phyloP scores from a whole-genome alignment of 64 coral and sea anemone species.

The Pocillopora verrucosa region DNA sequence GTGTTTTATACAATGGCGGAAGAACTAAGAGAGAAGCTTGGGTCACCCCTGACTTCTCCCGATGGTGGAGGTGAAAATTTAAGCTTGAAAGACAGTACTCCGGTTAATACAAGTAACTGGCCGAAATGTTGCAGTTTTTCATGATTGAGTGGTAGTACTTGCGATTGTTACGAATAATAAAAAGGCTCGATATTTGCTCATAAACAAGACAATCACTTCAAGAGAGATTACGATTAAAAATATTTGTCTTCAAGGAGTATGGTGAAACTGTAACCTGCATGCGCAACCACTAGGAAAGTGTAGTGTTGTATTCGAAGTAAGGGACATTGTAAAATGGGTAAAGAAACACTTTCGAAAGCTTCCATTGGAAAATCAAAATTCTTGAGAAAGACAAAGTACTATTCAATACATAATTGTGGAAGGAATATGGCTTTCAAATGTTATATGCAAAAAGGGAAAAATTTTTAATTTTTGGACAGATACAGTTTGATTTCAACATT shows the following conservation, averaged over 20 bases:
- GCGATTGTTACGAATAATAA: background rate
- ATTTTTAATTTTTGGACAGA: too few relatives aligned
- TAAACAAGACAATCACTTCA: background rate
- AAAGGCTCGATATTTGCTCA: background rate
- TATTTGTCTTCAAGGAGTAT: background rate
- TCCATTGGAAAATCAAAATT: too few relatives aligned
- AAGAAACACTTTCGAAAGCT: too few relatives aligned
- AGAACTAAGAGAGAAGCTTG: conserved; percentile 85
- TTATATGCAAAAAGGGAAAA: too few relatives aligned
- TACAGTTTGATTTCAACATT: too few relatives aligned
- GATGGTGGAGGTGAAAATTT: conserved; percentile 25
- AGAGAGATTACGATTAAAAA: background rate
- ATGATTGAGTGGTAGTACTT: background rate
- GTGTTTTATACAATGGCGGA: conserved; percentile 94
- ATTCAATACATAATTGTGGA: too few relatives aligned
- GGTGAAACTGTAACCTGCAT: background rate
- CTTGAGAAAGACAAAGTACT: too few relatives aligned
- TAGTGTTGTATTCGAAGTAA: too few relatives aligned
- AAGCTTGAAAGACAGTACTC: conserved; percentile 26
- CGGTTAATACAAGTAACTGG: conserved; percentile 9
- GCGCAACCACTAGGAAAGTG: too few relatives aligned
- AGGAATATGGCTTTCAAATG: too few relatives aligned
- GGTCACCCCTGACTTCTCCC: conserved; percentile 77
- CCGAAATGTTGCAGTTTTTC: conserved; percentile 46
- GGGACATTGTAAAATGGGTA: too few relatives aligned